Base-by-base conservation (phyloP, 2,888 invertebrate genomes). In the Empis stercorea region DNA sequence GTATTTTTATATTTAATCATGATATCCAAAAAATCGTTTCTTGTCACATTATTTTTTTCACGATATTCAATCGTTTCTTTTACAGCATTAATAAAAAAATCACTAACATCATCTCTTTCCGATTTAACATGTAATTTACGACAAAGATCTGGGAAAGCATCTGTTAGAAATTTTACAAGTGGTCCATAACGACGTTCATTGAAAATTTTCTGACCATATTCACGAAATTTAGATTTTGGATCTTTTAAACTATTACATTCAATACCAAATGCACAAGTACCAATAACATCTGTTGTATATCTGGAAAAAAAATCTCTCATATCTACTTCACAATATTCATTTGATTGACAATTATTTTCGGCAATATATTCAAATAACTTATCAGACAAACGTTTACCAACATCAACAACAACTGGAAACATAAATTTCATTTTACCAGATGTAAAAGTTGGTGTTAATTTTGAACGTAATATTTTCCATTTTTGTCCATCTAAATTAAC, bases 1-100 rank as follows among this genome's bases (percentile, higher is more conserved):
- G 43, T 42, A 45, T 51, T 49, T 51, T 70, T 64, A n/a, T 73
- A 62, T 50, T 73, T 70, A 61, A 75, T 69, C 10, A 76, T 57
- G 2, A 76, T 58, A 53, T 76, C 68, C 52, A 77, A 60, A 47
- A 73, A 76, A 54, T 76, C 73, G 51, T 71, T 71, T 39, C 74
- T 53, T 53, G 63, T 52, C 14, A 66, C 44, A 4, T 61, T 56
- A 45, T 60, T 52, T 53, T 61, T 49, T 42, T 70, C 68, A 4
- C 72, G 57, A 44, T 64, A 65, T 10, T 61, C 59, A 13, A 72
- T 57, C 0, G 70, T 68, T 2, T 70, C 64, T 9, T 58, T 57
- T 0, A 71, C 66, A 4, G 68, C 58, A 4, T 57, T 51, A 56
- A 58, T 55, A 30, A 59, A 64, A 46, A 66, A 66, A 2, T 54